Conservation (phyloP, 2,888 invertebrate genomes). For the Thalpophila matura region DNA sequence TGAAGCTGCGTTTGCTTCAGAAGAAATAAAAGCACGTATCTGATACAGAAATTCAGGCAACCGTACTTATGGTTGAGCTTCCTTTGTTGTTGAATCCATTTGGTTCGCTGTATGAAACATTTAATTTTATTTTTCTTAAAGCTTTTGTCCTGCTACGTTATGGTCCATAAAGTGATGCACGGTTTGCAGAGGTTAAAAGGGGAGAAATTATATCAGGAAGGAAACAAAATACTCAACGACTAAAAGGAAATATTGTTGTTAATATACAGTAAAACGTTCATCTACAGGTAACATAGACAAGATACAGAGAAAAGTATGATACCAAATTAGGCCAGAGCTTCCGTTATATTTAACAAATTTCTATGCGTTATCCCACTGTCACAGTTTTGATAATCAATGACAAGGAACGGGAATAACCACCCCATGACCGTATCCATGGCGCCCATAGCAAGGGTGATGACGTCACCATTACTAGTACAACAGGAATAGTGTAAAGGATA, state of each 20-base stretch:
- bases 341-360: neutral
- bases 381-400: conserved; percentile 57
- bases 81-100: conserved; percentile 50
- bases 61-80: conserved; percentile 34
- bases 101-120: conserved; percentile 18
- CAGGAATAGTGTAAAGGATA: conserved; percentile 32
- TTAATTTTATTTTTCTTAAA: conserved; percentile 41
- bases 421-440: conserved; percentile 67
- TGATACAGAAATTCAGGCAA: conserved; percentile 32
- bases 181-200: conserved; percentile 38
- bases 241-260: neutral
- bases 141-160: conserved; percentile 56
- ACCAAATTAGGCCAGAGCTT: neutral
- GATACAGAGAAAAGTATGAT: neutral
- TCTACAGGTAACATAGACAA: neutral
- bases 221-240: conserved; percentile 27
- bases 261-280: neutral
- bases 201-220: conserved; percentile 29
- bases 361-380: conserved; percentile 12
- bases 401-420: conserved; percentile 66
- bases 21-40: conserved; percentile 25
- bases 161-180: conserved; percentile 56
- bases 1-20: conserved; percentile 4
- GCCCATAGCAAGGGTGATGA: conserved; percentile 65
- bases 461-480: conserved; percentile 62